Percentiles rank a stretch among this genome's conserved stretches.
Conservation (phyloP, 2,888 invertebrate species). For the Oxyscelio sp. region DNA sequence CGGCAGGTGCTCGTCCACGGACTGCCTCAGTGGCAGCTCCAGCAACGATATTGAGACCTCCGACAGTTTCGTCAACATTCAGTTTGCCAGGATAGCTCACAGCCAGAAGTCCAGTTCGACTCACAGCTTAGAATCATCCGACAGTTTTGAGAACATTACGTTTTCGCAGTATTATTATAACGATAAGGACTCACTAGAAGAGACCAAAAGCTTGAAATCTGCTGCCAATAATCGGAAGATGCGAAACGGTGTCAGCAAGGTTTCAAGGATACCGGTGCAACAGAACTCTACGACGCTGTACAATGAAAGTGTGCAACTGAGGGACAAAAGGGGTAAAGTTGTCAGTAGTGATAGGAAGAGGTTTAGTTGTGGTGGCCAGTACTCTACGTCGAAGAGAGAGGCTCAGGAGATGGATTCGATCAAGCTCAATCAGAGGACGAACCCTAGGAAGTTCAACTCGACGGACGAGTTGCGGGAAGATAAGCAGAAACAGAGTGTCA, state of each 20-base stretch:
- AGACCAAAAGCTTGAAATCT: slow-evolving; percentile 27
- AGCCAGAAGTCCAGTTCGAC: slow-evolving; percentile 80
- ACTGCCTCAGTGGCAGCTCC: slow-evolving; percentile 80
- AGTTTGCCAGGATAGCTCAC: slow-evolving; percentile 79
- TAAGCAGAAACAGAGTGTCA: slow-evolving; percentile 76
- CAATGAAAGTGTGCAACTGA: slow-evolving; percentile 77
- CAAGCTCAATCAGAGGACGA: slow-evolving; percentile 8
- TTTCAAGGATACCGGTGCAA: slow-evolving; percentile 76
- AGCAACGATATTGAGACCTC: slow-evolving; percentile 84
- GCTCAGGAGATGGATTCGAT: neutral
- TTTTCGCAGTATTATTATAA: slow-evolving; percentile 71
- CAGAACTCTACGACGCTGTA: slow-evolving; percentile 64
- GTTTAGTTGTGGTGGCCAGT: slow-evolving; percentile 80
- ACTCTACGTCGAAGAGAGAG: slow-evolving; percentile 71
- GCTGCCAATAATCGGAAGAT: slow-evolving; percentile 22
- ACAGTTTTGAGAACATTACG: slow-evolving; percentile 81
- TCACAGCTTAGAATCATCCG: slow-evolving; percentile 82
- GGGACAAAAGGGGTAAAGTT: slow-evolving; percentile 77
- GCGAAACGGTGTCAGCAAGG: neutral
- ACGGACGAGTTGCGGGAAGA: slow-evolving; percentile 82
- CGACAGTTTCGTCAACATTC: slow-evolving; percentile 85
- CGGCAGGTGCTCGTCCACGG: slow-evolving; percentile 76
- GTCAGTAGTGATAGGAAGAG: slow-evolving; percentile 76
- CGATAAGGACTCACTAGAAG: slow-evolving; percentile 4
- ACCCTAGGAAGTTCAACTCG: slow-evolving; percentile 80